Evolutionary conservation across 2,113 vertebrate species (phyloP).

Genomic region (Syngnathus floridae): DNA sequence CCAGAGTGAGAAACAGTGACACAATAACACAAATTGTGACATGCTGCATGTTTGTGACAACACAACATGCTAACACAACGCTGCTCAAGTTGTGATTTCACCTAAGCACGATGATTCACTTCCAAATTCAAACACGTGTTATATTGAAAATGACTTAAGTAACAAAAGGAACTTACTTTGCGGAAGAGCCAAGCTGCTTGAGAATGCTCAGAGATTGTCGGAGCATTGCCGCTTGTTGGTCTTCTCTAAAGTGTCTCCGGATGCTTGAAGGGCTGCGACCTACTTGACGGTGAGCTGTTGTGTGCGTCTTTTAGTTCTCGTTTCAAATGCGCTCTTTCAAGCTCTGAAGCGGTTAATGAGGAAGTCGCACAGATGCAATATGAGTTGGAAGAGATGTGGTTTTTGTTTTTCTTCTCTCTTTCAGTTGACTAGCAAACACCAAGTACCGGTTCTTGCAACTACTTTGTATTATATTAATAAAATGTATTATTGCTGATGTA

Average conservation of each 20-base stretch:
- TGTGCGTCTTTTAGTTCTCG: constrained; percentile 41
- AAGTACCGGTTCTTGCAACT: background rate
- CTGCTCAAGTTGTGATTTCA: too few relatives aligned
- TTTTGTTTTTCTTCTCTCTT: constrained; percentile 9
- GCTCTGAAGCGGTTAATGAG: constrained; percentile 52
- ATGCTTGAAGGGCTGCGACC: constrained; percentile 14
- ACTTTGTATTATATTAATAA: background rate
- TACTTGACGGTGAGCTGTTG: background rate
- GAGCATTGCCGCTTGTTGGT: constrained; percentile 56
- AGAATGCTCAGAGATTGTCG: constrained; percentile 70
- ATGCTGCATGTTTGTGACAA: background rate
- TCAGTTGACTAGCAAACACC: constrained; percentile 25
- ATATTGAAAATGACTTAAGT: background rate
- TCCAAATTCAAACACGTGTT: background rate
- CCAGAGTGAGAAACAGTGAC: background rate
- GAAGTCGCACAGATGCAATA: constrained; percentile 59
- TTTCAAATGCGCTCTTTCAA: constrained; percentile 29
- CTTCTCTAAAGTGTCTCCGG: constrained; percentile 3
- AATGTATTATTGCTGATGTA: too few relatives aligned
- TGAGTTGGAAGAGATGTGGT: constrained; percentile 37
- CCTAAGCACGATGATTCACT: too few relatives aligned
- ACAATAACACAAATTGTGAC: background rate
- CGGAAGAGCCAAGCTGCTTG: constrained; percentile 60
- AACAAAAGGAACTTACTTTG: constrained; percentile 45
- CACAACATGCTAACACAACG: too few relatives aligned